Conservation (phyloP, 1,140 invertebrate species). For the Sarcophaga bullata region DNA sequence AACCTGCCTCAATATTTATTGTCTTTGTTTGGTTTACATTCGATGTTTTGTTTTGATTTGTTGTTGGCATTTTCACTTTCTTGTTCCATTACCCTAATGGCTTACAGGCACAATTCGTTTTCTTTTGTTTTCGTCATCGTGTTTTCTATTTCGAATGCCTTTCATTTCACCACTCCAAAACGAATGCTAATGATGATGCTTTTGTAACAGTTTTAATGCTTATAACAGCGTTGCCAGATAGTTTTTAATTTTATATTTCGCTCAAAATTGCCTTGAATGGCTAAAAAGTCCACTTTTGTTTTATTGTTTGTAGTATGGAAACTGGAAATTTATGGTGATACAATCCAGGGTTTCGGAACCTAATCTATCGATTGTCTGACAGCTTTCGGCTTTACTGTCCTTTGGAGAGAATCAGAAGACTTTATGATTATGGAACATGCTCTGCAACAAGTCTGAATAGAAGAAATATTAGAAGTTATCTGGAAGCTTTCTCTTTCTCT, state of each 20-base stretch:
- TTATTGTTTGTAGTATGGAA: too few species aligned
- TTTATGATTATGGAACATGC: too few species aligned
- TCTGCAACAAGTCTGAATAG: too few species aligned
- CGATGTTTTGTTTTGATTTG: slow-evolving; percentile 15
- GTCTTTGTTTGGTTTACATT: not conserved
- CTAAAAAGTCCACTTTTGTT: too few species aligned
- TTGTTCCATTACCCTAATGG: not conserved
- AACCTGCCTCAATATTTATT: slow-evolving; percentile 1
- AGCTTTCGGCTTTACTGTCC: too few species aligned
- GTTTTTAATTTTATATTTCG: not conserved
- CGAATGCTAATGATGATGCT: slow-evolving; percentile 5
- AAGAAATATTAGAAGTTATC: too few species aligned
- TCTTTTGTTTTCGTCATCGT: not conserved
- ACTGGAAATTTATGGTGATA: too few species aligned
- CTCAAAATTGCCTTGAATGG: not conserved
- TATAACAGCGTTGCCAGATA: not conserved
- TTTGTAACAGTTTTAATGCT: slow-evolving; percentile 6
- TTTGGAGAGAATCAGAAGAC: too few species aligned
- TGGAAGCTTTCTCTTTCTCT: too few species aligned
- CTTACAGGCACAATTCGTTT: not conserved
- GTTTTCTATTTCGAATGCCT: not conserved
- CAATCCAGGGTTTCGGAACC: too few species aligned
- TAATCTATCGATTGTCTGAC: too few species aligned
- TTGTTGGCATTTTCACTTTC: slow-evolving; percentile 14
- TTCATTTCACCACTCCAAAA: not conserved